Base-by-base conservation (phyloP, 2,113 vertebrate genomes). In the Petaurus breviceps region DNA sequence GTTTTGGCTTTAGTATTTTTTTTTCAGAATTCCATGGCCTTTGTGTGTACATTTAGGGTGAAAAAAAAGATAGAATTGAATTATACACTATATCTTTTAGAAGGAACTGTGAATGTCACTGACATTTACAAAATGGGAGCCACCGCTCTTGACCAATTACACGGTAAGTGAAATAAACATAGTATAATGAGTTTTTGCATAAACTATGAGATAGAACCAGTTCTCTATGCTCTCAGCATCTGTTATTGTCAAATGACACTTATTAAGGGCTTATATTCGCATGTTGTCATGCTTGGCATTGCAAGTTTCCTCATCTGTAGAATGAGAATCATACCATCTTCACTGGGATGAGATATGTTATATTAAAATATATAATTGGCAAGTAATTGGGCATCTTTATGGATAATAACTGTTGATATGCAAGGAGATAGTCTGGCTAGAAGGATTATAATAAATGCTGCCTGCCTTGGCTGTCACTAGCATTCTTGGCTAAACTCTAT, bases 1-100 rank as follows among this genome's bases (percentile, higher is more conserved):
- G 19, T 61, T 96, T 96, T 91, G 91, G 19, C 10, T 93, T 92
- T 8, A 1, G 54, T 93, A 47, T 51, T 84, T n/a, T 49, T n/a
- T 49, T 49, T 25, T 90, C 31, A 77, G 19, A 77, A 77, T 22
- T n/a, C 22, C n/a, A n/a, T 43, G 68, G 37, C 68, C 37, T 77
- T 77, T 77, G 68, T 19, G 37, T 43, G 16, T 77, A 43, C 37
- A 77, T 43, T 61, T 25, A 0, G 31, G 90, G 24, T 11, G 47
- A 2, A 49, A 3, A 22, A n/a, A 26, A 90, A 8, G 2, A 22
- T 61, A 77, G 68, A 77, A 77, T 77, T n/a, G 16, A 77, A 43
- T 77, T 77, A n/a, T n/a, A 77, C 37, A 22, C 4, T 22, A 52
- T 49, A 92, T 49, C 89, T 93, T 1, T 51, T 0, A 93, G 37